Evolutionary conservation across 1,140 invertebrate genomes (phyloP).

Genomic region (Pseudachorutes palmiensis): DNA sequence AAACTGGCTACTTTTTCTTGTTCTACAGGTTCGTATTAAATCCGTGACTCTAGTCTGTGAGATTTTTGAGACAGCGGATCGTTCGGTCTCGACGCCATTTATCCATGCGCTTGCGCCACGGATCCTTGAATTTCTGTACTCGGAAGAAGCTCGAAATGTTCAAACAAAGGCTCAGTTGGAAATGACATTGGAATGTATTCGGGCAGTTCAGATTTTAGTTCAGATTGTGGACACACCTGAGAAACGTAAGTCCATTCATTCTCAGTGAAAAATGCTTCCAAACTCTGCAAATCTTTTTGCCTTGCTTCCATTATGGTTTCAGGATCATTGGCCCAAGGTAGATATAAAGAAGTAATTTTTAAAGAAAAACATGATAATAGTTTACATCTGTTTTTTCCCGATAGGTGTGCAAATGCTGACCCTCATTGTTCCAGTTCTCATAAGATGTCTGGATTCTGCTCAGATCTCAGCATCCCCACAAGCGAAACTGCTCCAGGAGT

Average conservation of each 20-base stretch:
- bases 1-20: too few relatives aligned
- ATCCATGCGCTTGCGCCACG: constrained; percentile 71
- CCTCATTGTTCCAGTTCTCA: constrained; percentile 76
- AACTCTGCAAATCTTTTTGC: too few relatives aligned
- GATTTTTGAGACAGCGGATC: constrained; percentile 53
- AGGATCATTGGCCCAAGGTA: constrained; percentile 23
- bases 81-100: constrained; percentile 61
- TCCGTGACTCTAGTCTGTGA: constrained; percentile 30
- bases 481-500: constrained; percentile 66
- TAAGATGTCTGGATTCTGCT: constrained; percentile 64
- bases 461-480: constrained; percentile 77
- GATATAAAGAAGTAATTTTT: neutral
- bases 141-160: constrained; percentile 42
- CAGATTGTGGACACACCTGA: constrained; percentile 29
- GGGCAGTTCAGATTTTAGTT: constrained; percentile 32
- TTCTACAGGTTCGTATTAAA: constrained; percentile 21
- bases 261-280: too few relatives aligned
- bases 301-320: neutral
- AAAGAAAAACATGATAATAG: neutral
- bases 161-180: constrained; percentile 27
- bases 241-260: constrained; percentile 28
- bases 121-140: constrained; percentile 61
- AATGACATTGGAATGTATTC: constrained; percentile 28
- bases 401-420: constrained; percentile 79
- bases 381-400: constrained; percentile 37